Evolutionary conservation across 2,888 invertebrate genomes (phyloP).

Genomic region (Xestia c-nigrum): DNA sequence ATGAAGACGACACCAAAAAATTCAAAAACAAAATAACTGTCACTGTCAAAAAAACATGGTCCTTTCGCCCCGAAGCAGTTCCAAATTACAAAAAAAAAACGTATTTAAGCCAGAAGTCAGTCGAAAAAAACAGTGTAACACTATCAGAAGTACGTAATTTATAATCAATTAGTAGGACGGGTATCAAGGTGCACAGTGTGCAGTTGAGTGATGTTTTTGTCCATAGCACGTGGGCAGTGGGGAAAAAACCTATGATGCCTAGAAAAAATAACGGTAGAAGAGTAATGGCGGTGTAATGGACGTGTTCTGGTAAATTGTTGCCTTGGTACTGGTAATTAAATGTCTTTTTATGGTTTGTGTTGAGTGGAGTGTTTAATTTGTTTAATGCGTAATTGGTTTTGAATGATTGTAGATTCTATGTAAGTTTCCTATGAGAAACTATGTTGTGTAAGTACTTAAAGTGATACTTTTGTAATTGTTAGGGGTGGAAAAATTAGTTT

Average conservation of each 20-base stretch:
- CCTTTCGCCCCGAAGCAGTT: conserved; percentile 42
- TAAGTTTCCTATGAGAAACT: background rate
- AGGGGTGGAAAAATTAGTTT: background rate
- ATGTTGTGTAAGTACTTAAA: background rate
- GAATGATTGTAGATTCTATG: background rate
- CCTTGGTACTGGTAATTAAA: conserved; percentile 30
- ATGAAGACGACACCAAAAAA: background rate
- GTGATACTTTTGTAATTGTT: background rate
- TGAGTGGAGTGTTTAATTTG: conserved; percentile 18
- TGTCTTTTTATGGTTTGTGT: conserved; percentile 16
- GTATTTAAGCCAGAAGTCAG: conserved; percentile 7
- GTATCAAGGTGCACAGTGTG: conserved; percentile 70
- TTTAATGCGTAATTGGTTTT: conserved; percentile 2
- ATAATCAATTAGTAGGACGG: conserved; percentile 79
- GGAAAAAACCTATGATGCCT: conserved; percentile 67
- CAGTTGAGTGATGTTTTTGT: conserved; percentile 70
- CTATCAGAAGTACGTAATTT: conserved; percentile 70
- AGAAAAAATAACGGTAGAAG: conserved; percentile 63
- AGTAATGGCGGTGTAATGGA: conserved; percentile 43
- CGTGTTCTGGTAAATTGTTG: conserved; percentile 48
- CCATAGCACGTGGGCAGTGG: conserved; percentile 68
- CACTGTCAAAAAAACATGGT: conserved; percentile 29
- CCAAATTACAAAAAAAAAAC: conserved; percentile 41
- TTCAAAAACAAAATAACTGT: conserved; percentile 30
- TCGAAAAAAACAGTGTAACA: conserved; percentile 45